Base-by-base conservation (phyloP, 2,797 vertebrate species). In the Alauda arvensis region DNA sequence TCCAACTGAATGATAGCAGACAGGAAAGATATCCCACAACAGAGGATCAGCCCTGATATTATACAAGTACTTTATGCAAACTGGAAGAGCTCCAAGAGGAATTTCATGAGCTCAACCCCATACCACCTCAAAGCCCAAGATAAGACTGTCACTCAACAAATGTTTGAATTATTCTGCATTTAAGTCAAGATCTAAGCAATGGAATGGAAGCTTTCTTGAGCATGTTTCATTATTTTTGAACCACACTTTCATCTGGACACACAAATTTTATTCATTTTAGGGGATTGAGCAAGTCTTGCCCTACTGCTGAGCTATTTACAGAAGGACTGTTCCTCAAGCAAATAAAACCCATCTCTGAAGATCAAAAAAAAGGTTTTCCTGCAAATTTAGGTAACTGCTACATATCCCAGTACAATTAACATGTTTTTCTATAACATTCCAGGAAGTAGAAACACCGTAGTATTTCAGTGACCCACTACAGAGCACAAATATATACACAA, bases 311-410 rank as follows among this genome's bases (percentile, higher is more conserved):
- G 48, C 37, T 60, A 42, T 70, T 78, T 77, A 43, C 55, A 89
- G 49, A 51, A 77, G 39, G 28, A 29, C 31, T n/a, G 20, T 19
- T 92, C 34, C 34, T 91, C 45, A 72, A 43, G 60, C 10, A 53
- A 66, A 74, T n/a, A 63, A 59, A 33, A 5, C 0, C 2, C 12
- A 37, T 20, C 17, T 55, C 31, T 72, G 21, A 91, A 88, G 77
- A 88, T 62, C 60, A 90, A 90, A 55, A 68, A 84, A 84, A 65
- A 59, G n/a, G n/a, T 86, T 90, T 69, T 59, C 33, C 56, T 87
- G 42, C 29, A 83, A 89, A 48, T 55, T 33, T 43, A 70, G 63
- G 53, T 67, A 85, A 77, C 34, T 80, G 34, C 13, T 77, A 49
- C 33, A 48, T 71, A 85, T 57, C 10, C 51, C 61, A 85, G 40